Percentiles rank a stretch among this genome's conserved stretches.
phyloP scores from a whole-genome alignment of 2,888 invertebrate species.

The Phragmatobia fuliginosa region DNA sequence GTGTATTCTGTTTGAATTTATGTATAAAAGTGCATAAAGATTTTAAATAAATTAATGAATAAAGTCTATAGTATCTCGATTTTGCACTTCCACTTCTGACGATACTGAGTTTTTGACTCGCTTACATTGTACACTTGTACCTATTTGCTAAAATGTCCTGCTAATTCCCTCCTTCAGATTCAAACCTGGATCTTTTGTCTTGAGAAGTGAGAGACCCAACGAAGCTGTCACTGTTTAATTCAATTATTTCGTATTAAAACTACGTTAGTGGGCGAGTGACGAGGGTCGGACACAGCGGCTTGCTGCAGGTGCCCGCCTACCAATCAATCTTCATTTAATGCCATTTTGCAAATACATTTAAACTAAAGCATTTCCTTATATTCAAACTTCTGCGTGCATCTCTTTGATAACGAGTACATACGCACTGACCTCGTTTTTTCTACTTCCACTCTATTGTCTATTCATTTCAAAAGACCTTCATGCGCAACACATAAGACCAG shows the following conservation, averaged over 20 bases:
- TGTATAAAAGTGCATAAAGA: too few species aligned
- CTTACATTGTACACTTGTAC: neutral
- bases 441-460: neutral
- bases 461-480: neutral
- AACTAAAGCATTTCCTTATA: neutral
- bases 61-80: neutral
- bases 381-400: neutral
- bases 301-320: slow-evolving; percentile 7
- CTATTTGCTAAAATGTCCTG: neutral
- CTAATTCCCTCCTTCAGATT: neutral
- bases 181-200: neutral
- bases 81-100: too few species aligned
- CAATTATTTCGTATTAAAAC: slow-evolving; percentile 19
- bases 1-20: too few species aligned
- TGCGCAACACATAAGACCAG: too few species aligned
- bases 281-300: slow-evolving; percentile 16
- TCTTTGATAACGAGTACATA: neutral
- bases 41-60: too few species aligned
- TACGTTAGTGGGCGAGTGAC: slow-evolving; percentile 24
- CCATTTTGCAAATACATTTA: slow-evolving; percentile 5
- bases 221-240: slow-evolving; percentile 12
- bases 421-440: neutral
- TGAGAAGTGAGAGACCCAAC: neutral
- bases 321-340: slow-evolving; percentile 20
- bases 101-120: too few species aligned